phyloP scores from a whole-genome alignment of 1,140 invertebrate species.

The Hycleus cichorii region DNA sequence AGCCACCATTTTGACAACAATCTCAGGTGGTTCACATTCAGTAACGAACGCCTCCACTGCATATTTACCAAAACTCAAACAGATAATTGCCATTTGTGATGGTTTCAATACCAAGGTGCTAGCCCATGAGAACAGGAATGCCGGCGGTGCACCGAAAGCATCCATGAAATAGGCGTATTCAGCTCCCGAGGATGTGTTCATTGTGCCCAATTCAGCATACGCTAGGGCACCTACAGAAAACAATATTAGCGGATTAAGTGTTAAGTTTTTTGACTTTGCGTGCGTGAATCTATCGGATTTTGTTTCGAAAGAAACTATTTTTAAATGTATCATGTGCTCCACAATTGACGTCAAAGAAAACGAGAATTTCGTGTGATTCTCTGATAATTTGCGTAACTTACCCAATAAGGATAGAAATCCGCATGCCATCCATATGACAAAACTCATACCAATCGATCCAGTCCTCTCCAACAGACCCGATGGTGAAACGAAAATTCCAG shows the following conservation, averaged over 20 bases:
- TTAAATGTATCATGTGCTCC: slow-evolving; percentile 1
- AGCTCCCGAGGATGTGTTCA: slow-evolving; percentile 88
- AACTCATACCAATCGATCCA: slow-evolving; percentile 88
- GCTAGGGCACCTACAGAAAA: slow-evolving; percentile 67
- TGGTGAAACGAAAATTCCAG: slow-evolving; percentile 97
- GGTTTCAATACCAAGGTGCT: slow-evolving; percentile 82
- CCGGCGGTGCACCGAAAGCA: slow-evolving; percentile 79
- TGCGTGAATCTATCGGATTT: too few relatives aligned
- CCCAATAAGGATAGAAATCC: slow-evolving; percentile 84
- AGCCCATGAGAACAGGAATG: slow-evolving; percentile 89
- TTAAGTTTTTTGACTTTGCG: neutral
- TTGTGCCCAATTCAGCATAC: slow-evolving; percentile 88
- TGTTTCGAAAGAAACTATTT: neutral
- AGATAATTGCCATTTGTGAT: slow-evolving; percentile 90
- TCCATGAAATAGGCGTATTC: slow-evolving; percentile 91
- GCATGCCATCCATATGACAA: slow-evolving; percentile 90
- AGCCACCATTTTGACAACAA: slow-evolving; percentile 71
- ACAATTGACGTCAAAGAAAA: slow-evolving; percentile 4
- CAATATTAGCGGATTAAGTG: too few relatives aligned
- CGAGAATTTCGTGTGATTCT: neutral
- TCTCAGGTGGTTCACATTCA: slow-evolving; percentile 69
- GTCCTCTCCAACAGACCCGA: slow-evolving; percentile 86
- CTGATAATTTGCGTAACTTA: slow-evolving; percentile 41
- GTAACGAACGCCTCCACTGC: slow-evolving; percentile 84
- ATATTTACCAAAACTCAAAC: slow-evolving; percentile 89